A percentile compares a stretch with the other conserved stretches of the same genome.
These are phyloP conservation scores for Symphodus melops DNA, from an alignment of 2,113 vertebrate genomes.

Conservation along the genomic window DNA sequence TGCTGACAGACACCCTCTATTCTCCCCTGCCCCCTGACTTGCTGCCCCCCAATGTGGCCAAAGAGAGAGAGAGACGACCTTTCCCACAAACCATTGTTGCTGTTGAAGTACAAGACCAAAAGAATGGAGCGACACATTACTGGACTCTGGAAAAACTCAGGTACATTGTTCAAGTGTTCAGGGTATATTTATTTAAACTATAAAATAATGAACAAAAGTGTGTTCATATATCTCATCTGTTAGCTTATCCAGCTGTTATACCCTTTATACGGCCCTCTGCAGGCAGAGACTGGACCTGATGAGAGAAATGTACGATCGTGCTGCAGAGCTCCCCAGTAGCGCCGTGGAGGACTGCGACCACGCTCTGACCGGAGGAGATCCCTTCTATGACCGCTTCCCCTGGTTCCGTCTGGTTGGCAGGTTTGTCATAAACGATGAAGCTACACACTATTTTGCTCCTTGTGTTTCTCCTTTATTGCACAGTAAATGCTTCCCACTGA, in stretches of 20 bases:
- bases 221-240: neutral
- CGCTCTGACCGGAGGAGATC: slow-evolving; percentile 93
- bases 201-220: neutral
- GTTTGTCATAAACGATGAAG: slow-evolving; percentile 76
- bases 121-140: slow-evolving; percentile 97
- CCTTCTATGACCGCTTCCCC: slow-evolving; percentile 98
- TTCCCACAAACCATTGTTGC: slow-evolving; percentile 96
- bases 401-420: slow-evolving; percentile 99
- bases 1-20: slow-evolving; percentile 96
- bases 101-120: slow-evolving; percentile 97
- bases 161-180: slow-evolving; percentile 74
- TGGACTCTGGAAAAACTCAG: slow-evolving; percentile 98
- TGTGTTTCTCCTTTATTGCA: neutral
- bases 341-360: slow-evolving; percentile 95
- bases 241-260: neutral
- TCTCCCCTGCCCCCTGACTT: slow-evolving; percentile 95
- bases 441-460: neutral
- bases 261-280: slow-evolving; percentile 34
- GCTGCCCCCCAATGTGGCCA: slow-evolving; percentile 90
- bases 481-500: neutral
- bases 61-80: slow-evolving; percentile 91
- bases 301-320: slow-evolving; percentile 98
- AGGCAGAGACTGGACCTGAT: slow-evolving; percentile 97
- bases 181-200: neutral
- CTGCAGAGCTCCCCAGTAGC: slow-evolving; percentile 94